A percentile compares a stretch with the other conserved stretches of the same genome.
Evolutionary conservation across 1,140 invertebrate genomes (phyloP).

Genomic region (Metopolophium dirhodum): DNA sequence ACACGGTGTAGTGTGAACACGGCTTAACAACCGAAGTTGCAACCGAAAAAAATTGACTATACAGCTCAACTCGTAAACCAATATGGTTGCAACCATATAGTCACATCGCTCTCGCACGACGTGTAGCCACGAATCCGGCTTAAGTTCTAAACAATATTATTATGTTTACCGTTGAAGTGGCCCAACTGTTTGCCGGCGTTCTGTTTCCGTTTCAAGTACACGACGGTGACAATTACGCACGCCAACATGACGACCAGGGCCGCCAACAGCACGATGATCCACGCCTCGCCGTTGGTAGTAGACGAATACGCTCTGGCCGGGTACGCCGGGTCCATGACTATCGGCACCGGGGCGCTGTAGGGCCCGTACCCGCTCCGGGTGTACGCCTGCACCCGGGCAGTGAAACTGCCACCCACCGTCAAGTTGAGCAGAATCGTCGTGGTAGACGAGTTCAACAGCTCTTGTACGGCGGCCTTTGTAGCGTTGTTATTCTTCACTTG

Average conservation of each 20-base stretch:
- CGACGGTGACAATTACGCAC: slow-evolving; percentile 67
- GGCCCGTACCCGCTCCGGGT: slow-evolving; percentile 75
- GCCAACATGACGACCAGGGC: slow-evolving; percentile 73
- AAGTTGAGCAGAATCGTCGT: slow-evolving; percentile 76
- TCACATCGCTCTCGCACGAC: too few species aligned
- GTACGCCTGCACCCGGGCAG: slow-evolving; percentile 75
- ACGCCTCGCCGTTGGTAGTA: slow-evolving; percentile 67
- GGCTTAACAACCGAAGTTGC: too few species aligned
- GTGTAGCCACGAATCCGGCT: too few species aligned
- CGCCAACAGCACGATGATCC: slow-evolving; percentile 78
- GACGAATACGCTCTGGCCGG: slow-evolving; percentile 57
- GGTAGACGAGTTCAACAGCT: slow-evolving; percentile 76
- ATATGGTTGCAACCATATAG: too few species aligned
- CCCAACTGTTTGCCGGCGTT: slow-evolving; percentile 62
- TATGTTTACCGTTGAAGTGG: slow-evolving; percentile 59
- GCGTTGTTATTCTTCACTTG: slow-evolving; percentile 71
- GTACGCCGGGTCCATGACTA: slow-evolving; percentile 69
- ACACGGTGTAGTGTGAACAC: too few species aligned
- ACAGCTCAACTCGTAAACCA: too few species aligned
- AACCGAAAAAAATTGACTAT: too few species aligned
- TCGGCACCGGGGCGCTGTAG: slow-evolving; percentile 69
- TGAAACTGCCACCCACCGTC: slow-evolving; percentile 74
- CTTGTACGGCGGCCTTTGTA: slow-evolving; percentile 72
- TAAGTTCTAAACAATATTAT: background rate
- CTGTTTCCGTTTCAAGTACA: slow-evolving; percentile 71